phyloP scores from a whole-genome alignment of 1,140 invertebrate species.

The Bombyx mandarina region DNA sequence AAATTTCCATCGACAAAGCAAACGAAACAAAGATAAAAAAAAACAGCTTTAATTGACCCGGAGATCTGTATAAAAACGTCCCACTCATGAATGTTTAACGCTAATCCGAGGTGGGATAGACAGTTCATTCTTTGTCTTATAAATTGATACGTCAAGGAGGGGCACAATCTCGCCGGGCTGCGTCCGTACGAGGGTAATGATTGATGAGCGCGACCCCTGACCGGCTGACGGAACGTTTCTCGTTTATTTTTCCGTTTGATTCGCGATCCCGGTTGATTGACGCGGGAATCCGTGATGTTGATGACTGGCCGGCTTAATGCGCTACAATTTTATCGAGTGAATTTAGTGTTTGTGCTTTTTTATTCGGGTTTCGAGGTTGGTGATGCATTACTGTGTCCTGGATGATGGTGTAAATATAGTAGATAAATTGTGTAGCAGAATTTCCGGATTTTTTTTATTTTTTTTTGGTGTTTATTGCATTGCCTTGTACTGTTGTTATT shows the following conservation, averaged over 20 bases:
- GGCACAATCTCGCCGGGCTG: conserved; percentile 43
- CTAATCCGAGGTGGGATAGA: conserved; percentile 41
- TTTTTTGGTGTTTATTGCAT: no score
- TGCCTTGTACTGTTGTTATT: no score
- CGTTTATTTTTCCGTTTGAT: conserved; percentile 2
- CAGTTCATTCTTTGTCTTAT: conserved; percentile 64
- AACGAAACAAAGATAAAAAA: neutral
- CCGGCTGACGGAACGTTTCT: neutral
- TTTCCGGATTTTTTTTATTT: no score
- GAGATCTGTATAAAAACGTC: neutral
- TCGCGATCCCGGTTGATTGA: conserved; percentile 1
- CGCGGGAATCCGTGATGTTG: conserved; percentile 1
- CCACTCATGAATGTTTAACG: conserved; percentile 27
- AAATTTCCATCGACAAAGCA: neutral
- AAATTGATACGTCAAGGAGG: conserved; percentile 61
- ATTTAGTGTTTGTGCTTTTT: neutral
- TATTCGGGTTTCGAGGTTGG: no score
- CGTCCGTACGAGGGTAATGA: conserved; percentile 41
- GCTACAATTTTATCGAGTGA: neutral
- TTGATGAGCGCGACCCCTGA: conserved; percentile 38
- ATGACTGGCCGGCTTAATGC: no score
- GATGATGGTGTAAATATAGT: no score
- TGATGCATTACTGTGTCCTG: no score
- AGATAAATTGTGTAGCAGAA: no score
- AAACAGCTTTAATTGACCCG: neutral